Base-by-base conservation (phyloP, 92 coral and sea anemone species). In the Porites cylindrica region DNA sequence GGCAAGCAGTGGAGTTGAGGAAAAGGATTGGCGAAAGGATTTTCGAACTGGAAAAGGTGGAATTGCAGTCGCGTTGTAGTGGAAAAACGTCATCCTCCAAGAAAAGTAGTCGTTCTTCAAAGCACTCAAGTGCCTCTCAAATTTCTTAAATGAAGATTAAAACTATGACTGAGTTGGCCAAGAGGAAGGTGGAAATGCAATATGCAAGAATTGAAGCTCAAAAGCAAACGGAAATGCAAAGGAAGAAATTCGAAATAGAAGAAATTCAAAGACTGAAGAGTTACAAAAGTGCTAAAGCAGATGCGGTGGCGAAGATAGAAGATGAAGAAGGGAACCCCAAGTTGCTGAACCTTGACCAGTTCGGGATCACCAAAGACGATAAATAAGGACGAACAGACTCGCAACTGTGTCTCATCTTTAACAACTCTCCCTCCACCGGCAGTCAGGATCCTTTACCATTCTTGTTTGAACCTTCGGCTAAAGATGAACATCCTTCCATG, bases 1-100 rank as follows among this genome's bases (percentile, higher is more conserved):
- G 82, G 64, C 91, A 88, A 83, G 88, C 87, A 51, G 53, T 75
- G 75, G 91, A 88, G 61, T 84, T 88, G 6, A 76, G 91, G 60
- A 62, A 20, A 66, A 88, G 72, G 65, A 71, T 82, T 47, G 84
- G 80, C 8, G 91, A 82, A 47, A 51, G 62, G 66, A 88, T 88
- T 43, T 88, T 82, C 74, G 84, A 88, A 51, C 66, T 88, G 74
- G 91, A 87, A 62, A 89, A 47, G 80, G 71, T 76, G 19, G 92
- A 89, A 76, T 12, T 78, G 13, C 51, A 83, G 10, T 76, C 82
- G 8, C 66, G 16, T 56, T 8, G 56, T 24, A 65, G 70, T 8
- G 66, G 62, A 7, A 87, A 74, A 72, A 79, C 90, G 4, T 13
- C 7, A 11, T 51, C 8, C 51, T 11, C 47, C 75, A 70, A 1